Evolutionary conservation across 2,113 vertebrate genomes (phyloP).

Genomic region (Scytalopus superciliaris): DNA sequence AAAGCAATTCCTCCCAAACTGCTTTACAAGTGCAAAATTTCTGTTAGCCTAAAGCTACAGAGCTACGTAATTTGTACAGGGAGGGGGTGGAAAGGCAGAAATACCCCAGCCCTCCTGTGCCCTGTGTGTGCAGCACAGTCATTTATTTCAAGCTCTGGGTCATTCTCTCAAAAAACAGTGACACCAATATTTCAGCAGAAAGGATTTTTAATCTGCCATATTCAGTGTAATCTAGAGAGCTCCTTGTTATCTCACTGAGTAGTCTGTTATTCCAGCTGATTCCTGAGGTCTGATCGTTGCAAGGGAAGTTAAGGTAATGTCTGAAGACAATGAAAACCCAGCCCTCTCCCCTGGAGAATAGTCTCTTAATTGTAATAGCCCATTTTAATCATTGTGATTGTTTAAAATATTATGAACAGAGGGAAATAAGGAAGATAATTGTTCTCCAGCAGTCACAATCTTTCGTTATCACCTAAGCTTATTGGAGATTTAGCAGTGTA

Average conservation of each 20-base stretch:
- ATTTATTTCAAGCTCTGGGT: slow-evolving; percentile 2
- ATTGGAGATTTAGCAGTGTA: slow-evolving; percentile 45
- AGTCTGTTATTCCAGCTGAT: slow-evolving; percentile 52
- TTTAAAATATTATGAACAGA: slow-evolving; percentile 70
- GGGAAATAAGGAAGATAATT: slow-evolving; percentile 68
- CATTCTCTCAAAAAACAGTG: slow-evolving; percentile 11
- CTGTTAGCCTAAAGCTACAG: slow-evolving; percentile 65
- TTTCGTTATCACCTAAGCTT: slow-evolving; percentile 67
- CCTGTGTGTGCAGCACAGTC: neutral
- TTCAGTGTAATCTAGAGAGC: slow-evolving; percentile 25
- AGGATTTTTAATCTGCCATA: slow-evolving; percentile 31
- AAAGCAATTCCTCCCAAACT: slow-evolving; percentile 67
- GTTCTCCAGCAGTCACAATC: slow-evolving; percentile 66
- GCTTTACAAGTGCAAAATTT: slow-evolving; percentile 66
- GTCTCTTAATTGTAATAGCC: slow-evolving; percentile 76
- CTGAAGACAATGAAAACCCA: slow-evolving; percentile 47
- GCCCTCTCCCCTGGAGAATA: slow-evolving; percentile 60
- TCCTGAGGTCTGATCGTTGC: neutral
- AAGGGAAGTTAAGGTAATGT: slow-evolving; percentile 61
- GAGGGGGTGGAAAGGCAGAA: accelerated
- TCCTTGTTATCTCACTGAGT: neutral
- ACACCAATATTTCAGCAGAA: neutral
- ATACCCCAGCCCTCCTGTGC: neutral
- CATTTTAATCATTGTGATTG: slow-evolving; percentile 78
- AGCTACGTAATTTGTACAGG: slow-evolving; percentile 9